These are phyloP conservation scores for Eristalis intricaria DNA, from an alignment of 2,888 invertebrate genomes.

Conservation along the genomic window DNA sequence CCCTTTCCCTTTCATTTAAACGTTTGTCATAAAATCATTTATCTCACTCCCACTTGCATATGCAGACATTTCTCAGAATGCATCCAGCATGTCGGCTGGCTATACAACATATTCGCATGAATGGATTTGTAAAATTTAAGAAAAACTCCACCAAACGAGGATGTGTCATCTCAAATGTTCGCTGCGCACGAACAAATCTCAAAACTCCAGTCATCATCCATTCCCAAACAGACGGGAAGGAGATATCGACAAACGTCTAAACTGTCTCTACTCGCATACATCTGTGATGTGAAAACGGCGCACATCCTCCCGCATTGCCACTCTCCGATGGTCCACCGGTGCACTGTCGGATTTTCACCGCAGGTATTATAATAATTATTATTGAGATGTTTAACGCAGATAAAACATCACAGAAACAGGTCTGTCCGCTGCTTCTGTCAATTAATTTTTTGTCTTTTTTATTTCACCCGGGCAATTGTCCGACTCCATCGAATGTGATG, in stretches of 20 bases:
- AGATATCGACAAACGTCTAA: conserved; percentile 71
- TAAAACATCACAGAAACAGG: conserved; percentile 74
- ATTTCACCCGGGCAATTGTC: conserved; percentile 55
- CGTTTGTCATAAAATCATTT: background rate
- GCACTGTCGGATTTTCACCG: conserved; percentile 24
- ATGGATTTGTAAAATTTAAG: conserved; percentile 55
- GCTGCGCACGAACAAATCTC: conserved; percentile 63
- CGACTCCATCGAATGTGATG: conserved; percentile 2
- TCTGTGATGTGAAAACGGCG: conserved; percentile 44
- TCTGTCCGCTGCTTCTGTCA: conserved; percentile 75
- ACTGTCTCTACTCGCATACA: conserved; percentile 54
- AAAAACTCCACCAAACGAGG: conserved; percentile 51
- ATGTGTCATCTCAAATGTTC: conserved; percentile 69
- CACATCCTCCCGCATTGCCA: conserved; percentile 10
- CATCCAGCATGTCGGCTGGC: background rate
- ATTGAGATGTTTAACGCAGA: conserved; percentile 72
- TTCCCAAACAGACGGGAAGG: conserved; percentile 61
- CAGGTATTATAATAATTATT: conserved; percentile 71
- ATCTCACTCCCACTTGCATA: background rate
- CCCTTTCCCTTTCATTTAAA: too few species aligned
- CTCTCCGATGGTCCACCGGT: background rate
- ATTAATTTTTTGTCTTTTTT: conserved; percentile 73
- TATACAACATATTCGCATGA: conserved; percentile 55
- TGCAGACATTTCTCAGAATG: conserved; percentile 15
- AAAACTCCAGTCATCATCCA: conserved; percentile 42